Evolutionary conservation across 2,113 vertebrate species (phyloP).

Genomic region (Oncorhynchus tshawytscha): DNA sequence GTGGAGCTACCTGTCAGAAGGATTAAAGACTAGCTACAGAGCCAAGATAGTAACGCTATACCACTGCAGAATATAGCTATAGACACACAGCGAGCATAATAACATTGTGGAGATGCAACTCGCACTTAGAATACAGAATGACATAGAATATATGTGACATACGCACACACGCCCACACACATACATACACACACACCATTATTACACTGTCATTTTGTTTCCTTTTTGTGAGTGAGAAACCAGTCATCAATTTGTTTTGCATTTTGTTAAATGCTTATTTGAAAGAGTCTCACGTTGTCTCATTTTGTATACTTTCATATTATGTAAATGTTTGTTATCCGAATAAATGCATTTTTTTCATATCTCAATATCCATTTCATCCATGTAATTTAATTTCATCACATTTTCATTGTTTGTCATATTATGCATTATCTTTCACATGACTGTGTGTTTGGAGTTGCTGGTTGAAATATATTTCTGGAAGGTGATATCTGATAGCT

Average conservation of each 20-base stretch:
- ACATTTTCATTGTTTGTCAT: no score
- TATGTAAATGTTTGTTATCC: background rate
- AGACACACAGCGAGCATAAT: background rate
- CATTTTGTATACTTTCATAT: background rate
- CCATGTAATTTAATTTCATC: background rate
- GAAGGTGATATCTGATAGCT: no score
- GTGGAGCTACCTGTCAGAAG: constrained; percentile 85
- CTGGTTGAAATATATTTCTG: no score
- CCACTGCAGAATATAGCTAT: background rate
- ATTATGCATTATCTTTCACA: no score
- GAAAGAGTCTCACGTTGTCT: background rate
- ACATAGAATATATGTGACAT: background rate
- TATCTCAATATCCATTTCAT: background rate
- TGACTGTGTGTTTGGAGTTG: no score
- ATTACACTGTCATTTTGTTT: background rate
- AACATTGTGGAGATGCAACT: background rate
- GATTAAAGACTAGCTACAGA: constrained; percentile 10
- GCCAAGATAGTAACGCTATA: constrained; percentile 49
- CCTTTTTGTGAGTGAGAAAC: background rate
- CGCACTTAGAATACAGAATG: background rate
- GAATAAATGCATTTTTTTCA: background rate
- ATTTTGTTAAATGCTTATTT: background rate
- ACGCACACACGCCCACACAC: background rate
- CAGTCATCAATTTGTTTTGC: background rate
- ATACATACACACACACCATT: no score